phyloP scores from a whole-genome alignment of 2,797 vertebrate genomes.

The Syngnathus acus region DNA sequence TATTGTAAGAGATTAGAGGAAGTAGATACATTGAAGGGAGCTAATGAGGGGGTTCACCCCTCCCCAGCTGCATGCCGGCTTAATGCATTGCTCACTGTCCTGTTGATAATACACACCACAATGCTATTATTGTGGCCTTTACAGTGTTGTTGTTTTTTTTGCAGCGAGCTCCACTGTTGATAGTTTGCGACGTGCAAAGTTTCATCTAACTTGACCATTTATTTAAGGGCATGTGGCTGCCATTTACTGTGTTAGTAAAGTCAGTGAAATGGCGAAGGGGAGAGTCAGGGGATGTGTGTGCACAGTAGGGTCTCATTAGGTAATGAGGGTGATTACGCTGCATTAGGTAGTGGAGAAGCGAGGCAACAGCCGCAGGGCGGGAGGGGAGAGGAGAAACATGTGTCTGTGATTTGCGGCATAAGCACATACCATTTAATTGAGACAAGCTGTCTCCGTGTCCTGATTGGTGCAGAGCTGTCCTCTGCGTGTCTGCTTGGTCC shows the following conservation, averaged over 20 bases:
- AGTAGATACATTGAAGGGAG: conserved; percentile 64
- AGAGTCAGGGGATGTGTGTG: conserved; percentile 32
- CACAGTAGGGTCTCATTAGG: conserved; percentile 66
- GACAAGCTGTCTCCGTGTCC: conserved; percentile 51
- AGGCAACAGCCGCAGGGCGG: conserved; percentile 52
- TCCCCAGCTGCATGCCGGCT: conserved; percentile 48
- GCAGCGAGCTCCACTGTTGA: conserved; percentile 37
- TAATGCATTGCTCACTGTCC: conserved; percentile 63
- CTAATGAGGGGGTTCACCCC: conserved; percentile 62
- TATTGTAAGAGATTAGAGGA: conserved; percentile 71
- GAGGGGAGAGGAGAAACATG: conserved; percentile 53
- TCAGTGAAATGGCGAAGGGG: conserved; percentile 9
- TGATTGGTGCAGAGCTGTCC: conserved; percentile 57
- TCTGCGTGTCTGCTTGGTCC: conserved; percentile 49
- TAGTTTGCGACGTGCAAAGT: conserved; percentile 17
- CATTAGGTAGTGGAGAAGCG: conserved; percentile 59
- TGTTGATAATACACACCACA: conserved; percentile 64
- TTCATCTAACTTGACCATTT: conserved; percentile 27
- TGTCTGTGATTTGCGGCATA: conserved; percentile 69
- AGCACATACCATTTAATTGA: conserved; percentile 74
- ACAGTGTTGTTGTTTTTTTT: conserved; percentile 10
- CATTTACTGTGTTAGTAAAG: conserved; percentile 24
- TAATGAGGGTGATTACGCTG: conserved; percentile 69
- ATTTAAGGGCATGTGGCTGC: conserved; percentile 36
- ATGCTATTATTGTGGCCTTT: conserved; percentile 62